Evolutionary conservation across 2,888 invertebrate species (phyloP).

Genomic region (Coenonympha glycerion): DNA sequence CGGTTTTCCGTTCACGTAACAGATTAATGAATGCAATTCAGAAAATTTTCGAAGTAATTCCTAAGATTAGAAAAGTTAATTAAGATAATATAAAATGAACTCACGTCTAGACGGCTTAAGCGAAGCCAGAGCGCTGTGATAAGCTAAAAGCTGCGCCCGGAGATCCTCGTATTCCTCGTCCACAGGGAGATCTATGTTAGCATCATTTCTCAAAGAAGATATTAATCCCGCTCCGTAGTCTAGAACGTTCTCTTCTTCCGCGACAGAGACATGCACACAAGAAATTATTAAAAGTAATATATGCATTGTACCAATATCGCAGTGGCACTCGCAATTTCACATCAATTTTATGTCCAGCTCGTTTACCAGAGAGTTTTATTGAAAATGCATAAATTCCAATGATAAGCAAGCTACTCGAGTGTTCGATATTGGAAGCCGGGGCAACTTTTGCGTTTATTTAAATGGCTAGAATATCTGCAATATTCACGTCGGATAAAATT

Average conservation of each 20-base stretch:
- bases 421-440: constrained; percentile 19
- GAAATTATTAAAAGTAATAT: constrained; percentile 35
- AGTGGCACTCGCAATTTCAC: constrained; percentile 29
- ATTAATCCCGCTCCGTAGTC: constrained; percentile 43
- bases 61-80: constrained; percentile 9
- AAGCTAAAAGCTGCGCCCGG: constrained; percentile 60
- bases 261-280: constrained; percentile 1
- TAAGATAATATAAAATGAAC: constrained; percentile 16
- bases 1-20: too few species aligned
- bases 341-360: constrained; percentile 29
- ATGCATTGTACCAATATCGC: constrained; percentile 40
- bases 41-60: not conserved
- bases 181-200: constrained; percentile 53
- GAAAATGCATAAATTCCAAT: constrained; percentile 50
- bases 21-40: not conserved
- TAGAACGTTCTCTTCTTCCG: constrained; percentile 13
- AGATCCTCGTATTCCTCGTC: constrained; percentile 68
- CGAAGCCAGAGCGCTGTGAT: constrained; percentile 53
- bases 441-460: constrained; percentile 19
- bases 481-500: constrained; percentile 5
- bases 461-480: constrained; percentile 10
- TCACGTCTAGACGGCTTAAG: constrained; percentile 31
- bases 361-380: constrained; percentile 45
- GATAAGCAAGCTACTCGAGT: constrained; percentile 42
- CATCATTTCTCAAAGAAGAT: constrained; percentile 46